Base-by-base conservation (phyloP, 2,888 invertebrate species). In the Pristionchus entomophagus region DNA sequence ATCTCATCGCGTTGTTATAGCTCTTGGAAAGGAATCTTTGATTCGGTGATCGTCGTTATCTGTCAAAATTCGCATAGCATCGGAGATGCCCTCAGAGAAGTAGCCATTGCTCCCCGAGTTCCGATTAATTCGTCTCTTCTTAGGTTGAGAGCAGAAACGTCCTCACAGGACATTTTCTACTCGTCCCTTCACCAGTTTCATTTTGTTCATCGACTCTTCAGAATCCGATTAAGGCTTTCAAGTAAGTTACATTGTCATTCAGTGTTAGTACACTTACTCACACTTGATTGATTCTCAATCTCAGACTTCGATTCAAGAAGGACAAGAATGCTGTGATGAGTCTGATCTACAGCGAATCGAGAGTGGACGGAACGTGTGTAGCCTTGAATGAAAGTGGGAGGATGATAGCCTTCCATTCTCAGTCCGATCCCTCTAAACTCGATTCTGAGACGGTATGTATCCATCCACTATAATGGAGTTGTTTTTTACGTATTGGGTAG, bases 61-160 rank as follows among this genome's bases (percentile, higher is more conserved):
- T 73, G 84, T 84, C 84, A 84, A 38, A 84, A 84, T 53, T 69
- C 73, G 0, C 69, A 84, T 10, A 84, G 84, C 32, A 84, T 84
- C 35, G 84, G 84, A 53, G 84, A 84, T 73, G 51, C 53, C 12
- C 73, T 84, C 10, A 69, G 84, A 69, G 84, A 84, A 22, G 73
- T 65, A 38, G 22, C 32, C 4, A 35, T 32, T 35, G 12, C 32
- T 53, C 22, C 22, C 69, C 12, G 10, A 19, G 41, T n/a, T 62
- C 19, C 12, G n/a, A n/a, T 62, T 38, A 0, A 35, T 83, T 83
- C 35, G 17, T 26, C 26, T 62, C 2, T 14, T 8, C 29, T 19
- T 35, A 83, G 83, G 83, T 83, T 12, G 73, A 73, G 51, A 35
- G 51, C 53, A 32, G 84, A 26, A 73, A 73, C 32, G 53, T 84